Conservation (phyloP, 1,140 invertebrate genomes). For the Hyles vespertilio region DNA sequence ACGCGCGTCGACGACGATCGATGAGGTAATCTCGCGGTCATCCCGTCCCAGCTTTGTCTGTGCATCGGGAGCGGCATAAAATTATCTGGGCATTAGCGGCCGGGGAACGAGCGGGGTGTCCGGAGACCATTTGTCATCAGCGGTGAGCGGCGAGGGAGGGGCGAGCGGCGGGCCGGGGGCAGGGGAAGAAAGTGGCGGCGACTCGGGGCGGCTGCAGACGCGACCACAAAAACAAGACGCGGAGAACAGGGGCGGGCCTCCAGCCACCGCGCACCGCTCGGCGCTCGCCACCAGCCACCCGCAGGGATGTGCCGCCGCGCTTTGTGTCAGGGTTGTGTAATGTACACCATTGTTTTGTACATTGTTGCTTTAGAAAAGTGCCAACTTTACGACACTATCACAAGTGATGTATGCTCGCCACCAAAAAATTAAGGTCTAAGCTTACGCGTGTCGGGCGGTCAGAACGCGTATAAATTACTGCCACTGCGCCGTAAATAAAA, state of each 20-base stretch:
- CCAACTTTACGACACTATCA: slow-evolving; percentile 9
- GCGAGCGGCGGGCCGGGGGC: slow-evolving; percentile 31
- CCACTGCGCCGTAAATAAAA: too few species aligned
- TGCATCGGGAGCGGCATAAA: slow-evolving; percentile 56
- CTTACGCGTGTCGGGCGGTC: neutral
- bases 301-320: slow-evolving; percentile 26
- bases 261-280: slow-evolving; percentile 31
- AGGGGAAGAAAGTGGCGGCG: slow-evolving; percentile 50
- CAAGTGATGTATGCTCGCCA: slow-evolving; percentile 4
- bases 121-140: slow-evolving; percentile 71
- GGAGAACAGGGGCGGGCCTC: slow-evolving; percentile 46
- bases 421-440: slow-evolving; percentile 1
- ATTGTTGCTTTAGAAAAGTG: slow-evolving; percentile 13
- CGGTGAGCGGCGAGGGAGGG: slow-evolving; percentile 24
- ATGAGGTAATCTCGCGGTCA: slow-evolving; percentile 59
- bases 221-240: slow-evolving; percentile 67
- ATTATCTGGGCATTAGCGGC: slow-evolving; percentile 65
- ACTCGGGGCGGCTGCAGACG: slow-evolving; percentile 76
- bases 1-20: slow-evolving; percentile 53
- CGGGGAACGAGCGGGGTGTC: slow-evolving; percentile 37
- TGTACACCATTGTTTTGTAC: slow-evolving; percentile 21
- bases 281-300: slow-evolving; percentile 22
- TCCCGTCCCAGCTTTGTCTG: slow-evolving; percentile 45
- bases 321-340: slow-evolving; percentile 14
- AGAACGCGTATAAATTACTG: slow-evolving; percentile 1